Conservation (phyloP, 2,113 vertebrate genomes). For the Azemiops feae region DNA sequence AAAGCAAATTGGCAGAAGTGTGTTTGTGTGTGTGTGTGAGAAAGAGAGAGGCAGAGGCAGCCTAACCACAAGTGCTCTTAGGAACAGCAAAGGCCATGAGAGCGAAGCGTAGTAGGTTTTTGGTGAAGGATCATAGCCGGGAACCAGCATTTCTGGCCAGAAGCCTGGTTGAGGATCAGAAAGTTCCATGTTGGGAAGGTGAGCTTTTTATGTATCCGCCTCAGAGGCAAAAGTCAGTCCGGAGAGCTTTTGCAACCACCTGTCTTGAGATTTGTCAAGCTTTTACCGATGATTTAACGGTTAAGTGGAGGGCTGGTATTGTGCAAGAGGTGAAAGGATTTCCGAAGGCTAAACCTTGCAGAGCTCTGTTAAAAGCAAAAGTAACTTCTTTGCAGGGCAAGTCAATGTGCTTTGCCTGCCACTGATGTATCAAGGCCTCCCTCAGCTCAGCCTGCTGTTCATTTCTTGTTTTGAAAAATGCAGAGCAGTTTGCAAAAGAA, state of each 20-base stretch:
- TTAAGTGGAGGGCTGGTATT: not conserved
- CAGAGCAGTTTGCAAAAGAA: not conserved
- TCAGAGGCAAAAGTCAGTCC: not conserved
- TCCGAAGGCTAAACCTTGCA: not conserved
- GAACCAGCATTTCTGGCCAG: not conserved
- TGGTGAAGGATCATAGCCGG: conserved; percentile 37
- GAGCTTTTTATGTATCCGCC: not conserved
- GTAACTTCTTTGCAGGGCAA: not conserved
- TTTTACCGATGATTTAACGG: not conserved
- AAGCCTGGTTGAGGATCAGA: not conserved
- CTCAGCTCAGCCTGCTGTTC: not conserved
- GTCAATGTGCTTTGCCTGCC: not conserved
- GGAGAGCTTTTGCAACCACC: not conserved
- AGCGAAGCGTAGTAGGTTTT: conserved; percentile 35
- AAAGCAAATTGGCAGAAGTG: conserved; percentile 74
- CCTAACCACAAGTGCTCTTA: conserved; percentile 54
- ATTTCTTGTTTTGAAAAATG: not conserved
- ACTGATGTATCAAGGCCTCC: not conserved
- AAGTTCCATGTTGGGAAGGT: conserved; percentile 8
- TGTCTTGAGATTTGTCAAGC: not conserved
- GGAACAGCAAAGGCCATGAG: conserved; percentile 33
- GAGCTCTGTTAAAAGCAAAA: not conserved
- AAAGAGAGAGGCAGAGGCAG: conserved; percentile 39
- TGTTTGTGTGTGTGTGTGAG: not conserved
- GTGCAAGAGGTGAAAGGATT: not conserved